Base-by-base conservation (phyloP, 2,888 invertebrate genomes). In the Tetrapedia diversipes region DNA sequence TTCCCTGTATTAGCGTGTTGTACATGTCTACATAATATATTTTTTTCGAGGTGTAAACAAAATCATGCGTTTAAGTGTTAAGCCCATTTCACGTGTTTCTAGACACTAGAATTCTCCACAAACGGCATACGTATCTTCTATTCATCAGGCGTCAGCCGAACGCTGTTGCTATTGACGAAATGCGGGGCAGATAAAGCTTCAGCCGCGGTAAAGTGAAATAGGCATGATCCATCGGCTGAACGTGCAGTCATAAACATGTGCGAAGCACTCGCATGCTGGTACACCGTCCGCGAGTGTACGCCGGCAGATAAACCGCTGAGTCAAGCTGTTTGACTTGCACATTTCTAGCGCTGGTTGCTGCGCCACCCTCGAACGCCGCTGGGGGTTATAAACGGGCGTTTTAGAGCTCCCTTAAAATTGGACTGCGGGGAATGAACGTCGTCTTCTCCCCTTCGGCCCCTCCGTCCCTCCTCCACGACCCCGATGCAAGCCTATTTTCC, bases 271-370 rank as follows among this genome's bases (percentile, higher is more conserved):
- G 56, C 63, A 49, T 72, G 63, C 24, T 61, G 47, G 32, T 47
- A 73, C 49, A 41, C 47, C 32, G 80, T 73, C 72, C 78, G 87
- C 83, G 83, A 84, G 86, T 86, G 74, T 77, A 79, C 75, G 66
- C 66, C 79, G 82, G 74, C 82, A 86, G 87, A 90, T 89, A 89
- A 89, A 90, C 87, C 88, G 89, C 88, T 89, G 90, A 88, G 89
- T 88, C 89, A 88, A 89, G 88, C 88, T 90, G 89, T 90, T 90
- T 90, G 89, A 90, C 90, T 90, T 89, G 89, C 89, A 89, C 90
- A 90, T 90, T 89, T 89, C 89, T 89, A 86, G 86, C 85, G 84
- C 72, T 84, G 85, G 83, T 86, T 84, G 84, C 82, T 82, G 72
- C 83, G 77, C 83, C 84, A 85, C 78, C 82, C 84, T 85, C 82